Percentiles rank a stretch among this genome's conserved stretches.
Evolutionary conservation across 1,140 invertebrate species (phyloP).

Genomic region (Pogonus chalceus): DNA sequence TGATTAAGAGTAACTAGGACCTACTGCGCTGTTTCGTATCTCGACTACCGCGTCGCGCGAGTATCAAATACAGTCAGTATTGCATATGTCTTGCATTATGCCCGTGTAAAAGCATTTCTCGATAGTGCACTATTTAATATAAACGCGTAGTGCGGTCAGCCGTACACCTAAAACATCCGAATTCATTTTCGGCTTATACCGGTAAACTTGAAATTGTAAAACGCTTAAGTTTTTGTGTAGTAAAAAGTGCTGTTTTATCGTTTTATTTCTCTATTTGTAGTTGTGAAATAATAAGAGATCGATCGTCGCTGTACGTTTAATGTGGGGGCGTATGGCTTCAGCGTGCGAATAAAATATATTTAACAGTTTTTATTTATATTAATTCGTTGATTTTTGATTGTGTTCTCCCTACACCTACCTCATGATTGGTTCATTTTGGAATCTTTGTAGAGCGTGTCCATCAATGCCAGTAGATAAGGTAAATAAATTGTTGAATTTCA

Average conservation of each 20-base stretch:
- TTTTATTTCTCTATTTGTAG: background rate
- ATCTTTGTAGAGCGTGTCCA: slow-evolving; percentile 84
- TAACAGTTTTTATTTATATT: background rate
- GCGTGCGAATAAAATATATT: background rate
- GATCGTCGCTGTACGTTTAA: background rate
- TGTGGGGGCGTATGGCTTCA: background rate
- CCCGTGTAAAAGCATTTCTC: background rate
- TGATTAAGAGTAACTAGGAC: background rate
- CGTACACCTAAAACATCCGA: background rate
- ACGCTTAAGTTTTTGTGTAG: background rate
- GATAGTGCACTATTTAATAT: background rate
- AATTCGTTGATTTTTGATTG: background rate
- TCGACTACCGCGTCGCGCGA: no score
- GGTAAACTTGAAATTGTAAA: background rate
- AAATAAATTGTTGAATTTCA: no score
- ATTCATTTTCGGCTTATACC: background rate
- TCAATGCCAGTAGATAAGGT: slow-evolving; percentile 91
- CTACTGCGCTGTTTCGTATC: background rate
- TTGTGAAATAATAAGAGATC: background rate
- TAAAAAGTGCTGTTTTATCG: background rate
- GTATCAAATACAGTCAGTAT: no score
- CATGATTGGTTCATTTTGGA: slow-evolving; percentile 92
- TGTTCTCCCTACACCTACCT: slow-evolving; percentile 27
- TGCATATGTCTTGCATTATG: no score
- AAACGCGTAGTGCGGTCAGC: background rate